Conservation (phyloP, 2,113 vertebrate genomes). For the Mobula birostris region DNA sequence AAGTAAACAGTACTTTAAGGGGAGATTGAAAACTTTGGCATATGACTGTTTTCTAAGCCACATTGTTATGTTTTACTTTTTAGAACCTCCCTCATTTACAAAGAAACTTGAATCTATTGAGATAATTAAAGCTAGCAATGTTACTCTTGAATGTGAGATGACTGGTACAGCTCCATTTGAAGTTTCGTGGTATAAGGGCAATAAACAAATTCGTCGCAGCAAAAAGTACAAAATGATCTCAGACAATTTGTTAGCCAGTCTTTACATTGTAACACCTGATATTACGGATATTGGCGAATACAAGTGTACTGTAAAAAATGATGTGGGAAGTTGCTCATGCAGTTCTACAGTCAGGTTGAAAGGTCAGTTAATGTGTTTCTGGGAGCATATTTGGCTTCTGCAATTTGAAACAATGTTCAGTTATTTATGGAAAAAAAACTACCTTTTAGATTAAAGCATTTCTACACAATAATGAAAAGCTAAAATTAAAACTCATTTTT, state of each 20-base stretch:
- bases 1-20: neutral
- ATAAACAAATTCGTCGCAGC: conserved; percentile 80
- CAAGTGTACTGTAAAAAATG: conserved; percentile 79
- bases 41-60: conserved; percentile 17
- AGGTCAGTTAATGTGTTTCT: conserved; percentile 66
- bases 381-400: neutral
- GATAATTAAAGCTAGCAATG: conserved; percentile 72
- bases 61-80: conserved; percentile 43
- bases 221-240: conserved; percentile 73
- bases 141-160: conserved; percentile 73
- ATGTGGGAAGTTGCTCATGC: conserved; percentile 82
- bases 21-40: neutral
- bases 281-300: conserved; percentile 81
- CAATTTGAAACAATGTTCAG: neutral
- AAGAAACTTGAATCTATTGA: conserved; percentile 65
- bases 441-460: neutral
- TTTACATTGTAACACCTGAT: conserved; percentile 78
- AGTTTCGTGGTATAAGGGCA: conserved; percentile 85
- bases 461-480: neutral
- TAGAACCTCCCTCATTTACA: conserved; percentile 82
- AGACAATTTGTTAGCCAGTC: conserved; percentile 61
- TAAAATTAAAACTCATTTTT: conserved; percentile 26
- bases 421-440: neutral
- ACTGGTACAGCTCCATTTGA: conserved; percentile 80
- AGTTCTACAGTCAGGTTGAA: conserved; percentile 73